phyloP scores from a whole-genome alignment of 2,797 vertebrate species.

The Protonibea diacanthus region DNA sequence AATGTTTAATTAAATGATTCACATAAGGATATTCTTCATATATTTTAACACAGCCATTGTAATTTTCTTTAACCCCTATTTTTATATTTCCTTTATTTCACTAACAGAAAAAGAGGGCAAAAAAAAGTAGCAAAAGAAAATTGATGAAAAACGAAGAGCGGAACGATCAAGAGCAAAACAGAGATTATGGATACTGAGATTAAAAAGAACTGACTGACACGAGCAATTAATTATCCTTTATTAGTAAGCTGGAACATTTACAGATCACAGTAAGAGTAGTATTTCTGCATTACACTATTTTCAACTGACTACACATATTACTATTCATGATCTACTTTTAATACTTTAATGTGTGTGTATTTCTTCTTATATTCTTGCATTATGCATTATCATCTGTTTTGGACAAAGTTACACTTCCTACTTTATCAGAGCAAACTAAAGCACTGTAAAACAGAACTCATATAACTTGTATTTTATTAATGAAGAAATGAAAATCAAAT shows the following conservation, averaged over 20 bases:
- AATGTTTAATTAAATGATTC: no score
- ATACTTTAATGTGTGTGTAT: background rate
- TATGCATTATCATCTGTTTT: slow-evolving; percentile 27
- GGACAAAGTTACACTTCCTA: background rate
- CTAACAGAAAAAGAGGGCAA: no score
- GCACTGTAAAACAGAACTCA: background rate
- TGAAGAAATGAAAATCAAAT: background rate
- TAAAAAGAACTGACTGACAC: slow-evolving; percentile 27
- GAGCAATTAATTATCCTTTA: slow-evolving; percentile 25
- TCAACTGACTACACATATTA: background rate
- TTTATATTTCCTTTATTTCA: background rate
- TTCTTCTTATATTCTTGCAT: slow-evolving; percentile 33
- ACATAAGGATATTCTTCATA: background rate
- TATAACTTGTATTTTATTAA: background rate
- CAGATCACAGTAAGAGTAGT: background rate
- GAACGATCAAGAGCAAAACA: background rate
- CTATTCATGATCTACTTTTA: background rate
- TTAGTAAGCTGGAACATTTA: background rate
- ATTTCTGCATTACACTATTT: background rate
- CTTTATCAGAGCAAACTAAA: background rate
- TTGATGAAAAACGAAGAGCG: background rate
- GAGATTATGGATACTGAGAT: background rate
- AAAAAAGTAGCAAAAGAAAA: background rate
- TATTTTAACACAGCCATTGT: background rate
- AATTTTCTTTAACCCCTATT: background rate